phyloP scores from a whole-genome alignment of 1,140 invertebrate genomes.

The Rhopalosiphum padi region DNA sequence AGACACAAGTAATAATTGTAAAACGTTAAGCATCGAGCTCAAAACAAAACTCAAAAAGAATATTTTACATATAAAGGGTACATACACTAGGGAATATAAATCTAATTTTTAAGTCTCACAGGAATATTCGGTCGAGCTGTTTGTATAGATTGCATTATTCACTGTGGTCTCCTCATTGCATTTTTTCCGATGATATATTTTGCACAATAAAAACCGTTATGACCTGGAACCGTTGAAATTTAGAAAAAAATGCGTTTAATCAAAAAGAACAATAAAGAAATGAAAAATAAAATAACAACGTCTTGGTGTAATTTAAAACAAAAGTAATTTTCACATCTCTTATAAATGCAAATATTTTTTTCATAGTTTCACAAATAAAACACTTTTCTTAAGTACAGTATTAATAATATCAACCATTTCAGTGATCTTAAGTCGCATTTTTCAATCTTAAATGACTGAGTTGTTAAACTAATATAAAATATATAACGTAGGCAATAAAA shows the following conservation, averaged over 20 bases:
- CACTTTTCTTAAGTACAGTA: background rate
- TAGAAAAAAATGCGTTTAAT: conserved; percentile 4
- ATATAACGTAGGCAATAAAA: background rate
- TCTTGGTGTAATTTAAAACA: background rate
- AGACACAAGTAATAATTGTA: background rate
- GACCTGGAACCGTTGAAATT: background rate
- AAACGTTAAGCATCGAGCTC: background rate
- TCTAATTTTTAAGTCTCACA: conserved; percentile 10
- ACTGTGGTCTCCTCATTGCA: background rate
- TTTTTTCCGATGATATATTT: conserved; percentile 9
- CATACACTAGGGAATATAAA: background rate
- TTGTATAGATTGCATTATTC: conserved; percentile 22
- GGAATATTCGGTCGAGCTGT: conserved; percentile 1
- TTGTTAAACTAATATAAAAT: background rate
- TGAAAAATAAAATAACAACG: conserved; percentile 2
- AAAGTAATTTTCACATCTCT: background rate
- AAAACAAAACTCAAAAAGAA: background rate
- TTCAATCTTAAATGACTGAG: background rate
- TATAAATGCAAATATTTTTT: background rate
- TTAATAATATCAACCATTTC: background rate
- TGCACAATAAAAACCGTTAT: conserved; percentile 27
- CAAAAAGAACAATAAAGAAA: conserved; percentile 22
- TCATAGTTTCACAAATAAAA: background rate
- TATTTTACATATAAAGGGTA: background rate
- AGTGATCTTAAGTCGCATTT: background rate